These are phyloP conservation scores for Cydia strobilella DNA, from an alignment of 1,140 invertebrate species.

Conservation along the genomic window DNA sequence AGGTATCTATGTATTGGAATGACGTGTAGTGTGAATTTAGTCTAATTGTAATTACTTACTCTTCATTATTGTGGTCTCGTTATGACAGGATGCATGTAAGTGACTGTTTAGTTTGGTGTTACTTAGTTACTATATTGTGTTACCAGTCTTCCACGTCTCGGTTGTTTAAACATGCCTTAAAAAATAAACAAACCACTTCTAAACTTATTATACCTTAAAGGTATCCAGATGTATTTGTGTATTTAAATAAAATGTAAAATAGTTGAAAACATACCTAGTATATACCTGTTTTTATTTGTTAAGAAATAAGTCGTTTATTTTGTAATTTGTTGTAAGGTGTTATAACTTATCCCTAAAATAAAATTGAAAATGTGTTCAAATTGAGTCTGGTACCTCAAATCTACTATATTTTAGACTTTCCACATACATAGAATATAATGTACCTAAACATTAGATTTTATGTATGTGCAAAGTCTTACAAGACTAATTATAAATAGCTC, in stretches of 20 bases:
- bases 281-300: background rate
- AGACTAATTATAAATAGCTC: background rate
- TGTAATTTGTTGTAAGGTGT: background rate
- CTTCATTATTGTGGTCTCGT: background rate
- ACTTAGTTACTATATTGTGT: background rate
- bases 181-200: background rate
- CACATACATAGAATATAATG: too few relatives aligned
- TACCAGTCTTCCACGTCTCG: slow-evolving; percentile 4
- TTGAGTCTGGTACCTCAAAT: background rate
- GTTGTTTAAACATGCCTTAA: background rate
- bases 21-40: background rate
- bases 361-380: slow-evolving; percentile 24
- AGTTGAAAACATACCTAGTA: background rate
- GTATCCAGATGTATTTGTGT: background rate
- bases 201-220: background rate
- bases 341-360: background rate
- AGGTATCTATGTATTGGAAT: background rate
- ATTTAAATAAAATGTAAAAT: background rate
- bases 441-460: background rate
- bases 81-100: background rate
- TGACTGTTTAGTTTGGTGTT: background rate
- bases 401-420: too few relatives aligned
- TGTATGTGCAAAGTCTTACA: background rate
- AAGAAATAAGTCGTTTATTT: background rate
- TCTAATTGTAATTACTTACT: background rate